phyloP scores from a whole-genome alignment of 2,113 vertebrate genomes.

The Cisticola juncidis region DNA sequence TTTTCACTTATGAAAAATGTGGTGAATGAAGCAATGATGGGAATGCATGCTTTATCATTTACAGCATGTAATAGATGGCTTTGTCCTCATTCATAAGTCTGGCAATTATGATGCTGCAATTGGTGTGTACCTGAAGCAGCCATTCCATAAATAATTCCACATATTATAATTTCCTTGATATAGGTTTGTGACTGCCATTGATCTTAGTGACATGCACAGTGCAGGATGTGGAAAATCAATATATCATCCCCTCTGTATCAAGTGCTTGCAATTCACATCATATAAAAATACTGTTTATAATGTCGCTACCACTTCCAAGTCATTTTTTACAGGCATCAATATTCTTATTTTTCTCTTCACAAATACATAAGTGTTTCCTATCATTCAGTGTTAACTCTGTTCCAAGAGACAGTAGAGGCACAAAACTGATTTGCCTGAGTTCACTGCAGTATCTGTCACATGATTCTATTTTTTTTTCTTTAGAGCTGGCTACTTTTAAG shows the following conservation, averaged over 20 bases:
- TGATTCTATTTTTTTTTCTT: background rate
- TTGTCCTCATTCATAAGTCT: background rate
- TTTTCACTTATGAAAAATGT: background rate
- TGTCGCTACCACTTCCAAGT: background rate
- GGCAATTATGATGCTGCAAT: background rate
- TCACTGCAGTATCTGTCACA: background rate
- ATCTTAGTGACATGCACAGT: background rate
- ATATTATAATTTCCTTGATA: background rate
- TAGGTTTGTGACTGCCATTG: background rate
- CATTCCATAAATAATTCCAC: background rate
- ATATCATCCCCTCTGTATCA: background rate
- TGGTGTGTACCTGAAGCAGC: background rate
- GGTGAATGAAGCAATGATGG: background rate
- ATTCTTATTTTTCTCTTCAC: background rate
- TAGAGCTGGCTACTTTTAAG: background rate
- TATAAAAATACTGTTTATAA: background rate
- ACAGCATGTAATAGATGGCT: background rate
- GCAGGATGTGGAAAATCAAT: background rate
- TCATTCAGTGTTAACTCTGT: background rate
- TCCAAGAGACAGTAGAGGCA: background rate
- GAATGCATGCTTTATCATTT: background rate
- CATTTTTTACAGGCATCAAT: background rate
- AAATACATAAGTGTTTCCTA: background rate
- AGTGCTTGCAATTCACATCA: background rate
- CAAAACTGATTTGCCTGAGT: background rate